Conservation (phyloP, 2,888 invertebrate species). For the Clivina fossor region DNA sequence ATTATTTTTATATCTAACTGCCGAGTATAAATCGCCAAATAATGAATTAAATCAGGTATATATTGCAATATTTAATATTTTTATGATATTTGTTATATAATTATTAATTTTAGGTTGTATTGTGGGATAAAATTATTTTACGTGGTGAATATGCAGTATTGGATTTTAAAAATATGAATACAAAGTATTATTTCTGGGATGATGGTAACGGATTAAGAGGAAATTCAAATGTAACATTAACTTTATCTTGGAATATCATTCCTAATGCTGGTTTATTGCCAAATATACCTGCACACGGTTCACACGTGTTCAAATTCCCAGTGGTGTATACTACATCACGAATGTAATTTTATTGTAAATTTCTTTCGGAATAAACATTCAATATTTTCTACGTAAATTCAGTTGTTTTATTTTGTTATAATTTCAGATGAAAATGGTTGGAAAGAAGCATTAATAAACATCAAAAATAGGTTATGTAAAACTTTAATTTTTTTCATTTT, state of each 20-base stretch:
- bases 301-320: constrained; percentile 89
- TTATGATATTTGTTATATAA: constrained; percentile 8
- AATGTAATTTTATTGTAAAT: constrained; percentile 54
- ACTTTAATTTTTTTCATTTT: constrained; percentile 28
- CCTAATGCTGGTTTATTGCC: constrained; percentile 97
- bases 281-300: constrained; percentile 79
- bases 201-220: constrained; percentile 95
- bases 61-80: neutral
- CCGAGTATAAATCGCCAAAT: constrained; percentile 87
- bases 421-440: no score
- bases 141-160: constrained; percentile 92
- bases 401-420: no score
- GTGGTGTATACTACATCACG: constrained; percentile 76
- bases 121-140: constrained; percentile 98
- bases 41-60: constrained; percentile 82
- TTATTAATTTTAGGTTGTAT: constrained; percentile 69
- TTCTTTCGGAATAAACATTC: constrained; percentile 20
- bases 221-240: constrained; percentile 91
- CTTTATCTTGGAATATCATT: constrained; percentile 97
- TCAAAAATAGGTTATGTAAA: no score
- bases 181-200: constrained; percentile 99
- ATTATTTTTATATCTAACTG: constrained; percentile 93
- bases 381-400: no score
- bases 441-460: no score
- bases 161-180: constrained; percentile 91